Conservation (phyloP, 37 sponge, comb jelly and placozoan species). For the Hormiphora californensis region DNA sequence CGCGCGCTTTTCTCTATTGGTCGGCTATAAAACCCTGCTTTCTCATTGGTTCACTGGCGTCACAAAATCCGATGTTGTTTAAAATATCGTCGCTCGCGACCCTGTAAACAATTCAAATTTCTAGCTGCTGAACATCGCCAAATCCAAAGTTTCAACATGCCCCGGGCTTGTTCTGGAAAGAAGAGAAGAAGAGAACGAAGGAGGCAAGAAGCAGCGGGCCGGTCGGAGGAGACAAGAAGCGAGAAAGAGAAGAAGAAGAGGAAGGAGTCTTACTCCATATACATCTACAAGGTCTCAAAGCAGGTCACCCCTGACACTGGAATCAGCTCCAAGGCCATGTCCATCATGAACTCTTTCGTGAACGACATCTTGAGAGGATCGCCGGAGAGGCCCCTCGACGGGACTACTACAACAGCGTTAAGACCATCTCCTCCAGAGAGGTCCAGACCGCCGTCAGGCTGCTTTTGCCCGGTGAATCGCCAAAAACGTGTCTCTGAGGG, state of each 20-base stretch:
- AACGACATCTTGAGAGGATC: slow-evolving; percentile 91
- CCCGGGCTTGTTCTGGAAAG: slow-evolving; percentile 13
- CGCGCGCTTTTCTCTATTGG: too few species aligned
- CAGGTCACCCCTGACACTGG: slow-evolving; percentile 97
- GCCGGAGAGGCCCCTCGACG: slow-evolving; percentile 83
- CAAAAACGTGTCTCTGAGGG: slow-evolving; percentile 91
- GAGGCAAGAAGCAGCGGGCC: slow-evolving; percentile 61
- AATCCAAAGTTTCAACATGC: too few species aligned
- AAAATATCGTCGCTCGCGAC: too few species aligned
- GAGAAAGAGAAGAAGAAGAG: slow-evolving; percentile 59
- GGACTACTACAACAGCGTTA: slow-evolving; percentile 89
- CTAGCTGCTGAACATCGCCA: too few species aligned
- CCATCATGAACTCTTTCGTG: slow-evolving; percentile 97
- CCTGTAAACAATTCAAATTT: too few species aligned
- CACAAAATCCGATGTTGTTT: too few species aligned
- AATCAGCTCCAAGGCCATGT: slow-evolving; percentile 92
- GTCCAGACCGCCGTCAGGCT: slow-evolving; percentile 95
- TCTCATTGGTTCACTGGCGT: too few species aligned
- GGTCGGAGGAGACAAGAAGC: slow-evolving; percentile 55
- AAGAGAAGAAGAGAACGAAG: slow-evolving; percentile 57
- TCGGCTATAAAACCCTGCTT: too few species aligned
- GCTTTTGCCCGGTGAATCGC: slow-evolving; percentile 86
- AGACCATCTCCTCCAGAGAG: slow-evolving; percentile 86
- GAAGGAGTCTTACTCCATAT: slow-evolving; percentile 89
- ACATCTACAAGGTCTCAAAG: slow-evolving; percentile 96